These are phyloP conservation scores for Drosophila nebulosa DNA, from an alignment of 1,140 invertebrate genomes.

Conservation along the genomic window DNA sequence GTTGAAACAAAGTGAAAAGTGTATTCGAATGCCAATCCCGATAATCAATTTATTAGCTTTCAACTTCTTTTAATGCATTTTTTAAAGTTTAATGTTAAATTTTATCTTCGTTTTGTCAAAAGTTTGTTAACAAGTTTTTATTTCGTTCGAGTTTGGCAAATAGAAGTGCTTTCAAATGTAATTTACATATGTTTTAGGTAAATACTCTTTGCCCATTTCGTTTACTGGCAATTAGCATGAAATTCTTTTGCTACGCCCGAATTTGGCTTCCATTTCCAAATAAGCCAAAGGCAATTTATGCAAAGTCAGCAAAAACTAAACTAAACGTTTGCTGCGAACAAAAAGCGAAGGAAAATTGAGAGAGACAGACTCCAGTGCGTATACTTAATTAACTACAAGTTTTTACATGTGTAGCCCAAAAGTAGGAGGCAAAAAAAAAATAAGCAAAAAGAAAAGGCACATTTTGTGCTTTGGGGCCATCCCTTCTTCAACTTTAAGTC, in stretches of 20 bases:
- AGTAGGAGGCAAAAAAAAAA: not conserved
- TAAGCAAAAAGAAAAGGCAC: constrained; percentile 16
- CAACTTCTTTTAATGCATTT: not conserved
- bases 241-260: constrained; percentile 40
- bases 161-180: constrained; percentile 44
- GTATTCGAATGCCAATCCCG: constrained; percentile 1
- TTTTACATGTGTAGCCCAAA: constrained; percentile 42
- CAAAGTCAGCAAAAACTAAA: constrained; percentile 66
- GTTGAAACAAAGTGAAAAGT: constrained; percentile 51
- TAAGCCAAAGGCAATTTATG: constrained; percentile 59
- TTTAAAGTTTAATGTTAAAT: not conserved
- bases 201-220: constrained; percentile 48
- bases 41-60: not conserved
- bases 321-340: constrained; percentile 5
- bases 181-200: constrained; percentile 64
- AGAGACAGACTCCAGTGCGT: constrained; percentile 49
- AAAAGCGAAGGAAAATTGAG: constrained; percentile 45
- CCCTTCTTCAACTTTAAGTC: not conserved
- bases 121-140: not conserved
- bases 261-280: constrained; percentile 30
- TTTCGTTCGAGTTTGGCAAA: not conserved
- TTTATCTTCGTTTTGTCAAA: not conserved
- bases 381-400: constrained; percentile 71
- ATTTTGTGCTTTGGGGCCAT: not conserved
- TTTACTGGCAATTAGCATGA: constrained; percentile 49